phyloP scores from a whole-genome alignment of 2,888 invertebrate genomes.

The Bedellia somnulentella region DNA sequence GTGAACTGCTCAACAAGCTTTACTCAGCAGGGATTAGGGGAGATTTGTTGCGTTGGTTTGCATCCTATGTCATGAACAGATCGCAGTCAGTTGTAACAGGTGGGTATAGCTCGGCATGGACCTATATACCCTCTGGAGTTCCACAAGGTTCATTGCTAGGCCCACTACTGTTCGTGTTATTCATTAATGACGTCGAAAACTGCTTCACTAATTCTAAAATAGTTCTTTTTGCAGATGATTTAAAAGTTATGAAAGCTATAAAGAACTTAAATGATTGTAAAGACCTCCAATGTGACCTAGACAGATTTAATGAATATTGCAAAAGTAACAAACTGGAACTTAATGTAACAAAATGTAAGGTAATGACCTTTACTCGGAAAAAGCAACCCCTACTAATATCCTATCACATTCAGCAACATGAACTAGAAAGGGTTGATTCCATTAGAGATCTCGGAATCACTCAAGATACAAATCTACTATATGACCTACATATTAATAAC shows the following conservation, averaged over 20 bases:
- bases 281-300: neutral
- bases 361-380: neutral
- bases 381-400: neutral
- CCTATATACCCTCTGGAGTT: neutral
- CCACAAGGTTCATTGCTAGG: conserved; percentile 3
- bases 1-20: neutral
- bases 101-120: neutral
- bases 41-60: conserved; percentile 1
- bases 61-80: conserved; percentile 1
- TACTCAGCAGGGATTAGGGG: neutral
- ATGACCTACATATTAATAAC: neutral
- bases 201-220: neutral
- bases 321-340: neutral
- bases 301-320: neutral
- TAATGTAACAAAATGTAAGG: neutral
- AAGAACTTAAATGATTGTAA: neutral
- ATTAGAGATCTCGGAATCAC: neutral
- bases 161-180: neutral
- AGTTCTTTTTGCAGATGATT: neutral
- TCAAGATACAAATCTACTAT: neutral
- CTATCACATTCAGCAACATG: neutral
- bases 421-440: neutral
- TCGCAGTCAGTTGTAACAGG: conserved; percentile 1
- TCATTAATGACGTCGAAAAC: neutral
- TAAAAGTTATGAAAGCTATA: neutral